Conservation (phyloP, 1,140 invertebrate species). For the Drosophila pandora region DNA sequence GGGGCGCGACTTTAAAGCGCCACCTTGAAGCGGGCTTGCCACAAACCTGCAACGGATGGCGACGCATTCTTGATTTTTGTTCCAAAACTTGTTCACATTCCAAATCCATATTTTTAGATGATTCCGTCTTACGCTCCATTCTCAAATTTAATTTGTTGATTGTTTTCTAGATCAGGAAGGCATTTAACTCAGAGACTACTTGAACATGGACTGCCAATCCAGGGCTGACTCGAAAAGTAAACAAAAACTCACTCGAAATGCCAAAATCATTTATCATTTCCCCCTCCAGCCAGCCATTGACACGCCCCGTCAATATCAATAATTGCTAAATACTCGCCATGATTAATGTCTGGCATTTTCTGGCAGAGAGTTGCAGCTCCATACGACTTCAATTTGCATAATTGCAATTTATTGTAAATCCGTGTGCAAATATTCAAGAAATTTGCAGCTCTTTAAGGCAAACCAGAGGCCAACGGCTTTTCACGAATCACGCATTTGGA, state of each 20-base stretch:
- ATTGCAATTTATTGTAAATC: slow-evolving; percentile 80
- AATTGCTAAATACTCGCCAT: slow-evolving; percentile 69
- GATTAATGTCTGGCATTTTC: slow-evolving; percentile 73
- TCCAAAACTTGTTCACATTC: background rate
- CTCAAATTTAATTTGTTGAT: background rate
- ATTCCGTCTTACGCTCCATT: background rate
- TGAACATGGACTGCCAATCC: slow-evolving; percentile 27
- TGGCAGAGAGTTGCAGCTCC: background rate
- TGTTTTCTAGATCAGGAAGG: background rate
- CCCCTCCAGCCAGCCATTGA: slow-evolving; percentile 26
- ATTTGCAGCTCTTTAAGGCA: slow-evolving; percentile 61
- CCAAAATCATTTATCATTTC: slow-evolving; percentile 65
- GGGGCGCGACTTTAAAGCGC: background rate
- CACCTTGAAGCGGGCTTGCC: too few species aligned
- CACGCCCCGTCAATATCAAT: slow-evolving; percentile 71
- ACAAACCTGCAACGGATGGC: background rate
- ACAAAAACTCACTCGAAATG: slow-evolving; percentile 1
- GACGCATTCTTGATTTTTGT: background rate
- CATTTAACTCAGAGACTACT: slow-evolving; percentile 11
- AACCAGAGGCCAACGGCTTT: slow-evolving; percentile 67
- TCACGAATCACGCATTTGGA: slow-evolving; percentile 49
- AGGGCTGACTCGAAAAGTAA: slow-evolving; percentile 12
- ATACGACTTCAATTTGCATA: slow-evolving; percentile 66
- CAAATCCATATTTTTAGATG: background rate
- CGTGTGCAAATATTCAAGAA: slow-evolving; percentile 74